Conservation (phyloP, 1,140 invertebrate genomes). For the Drosophila pachea region DNA sequence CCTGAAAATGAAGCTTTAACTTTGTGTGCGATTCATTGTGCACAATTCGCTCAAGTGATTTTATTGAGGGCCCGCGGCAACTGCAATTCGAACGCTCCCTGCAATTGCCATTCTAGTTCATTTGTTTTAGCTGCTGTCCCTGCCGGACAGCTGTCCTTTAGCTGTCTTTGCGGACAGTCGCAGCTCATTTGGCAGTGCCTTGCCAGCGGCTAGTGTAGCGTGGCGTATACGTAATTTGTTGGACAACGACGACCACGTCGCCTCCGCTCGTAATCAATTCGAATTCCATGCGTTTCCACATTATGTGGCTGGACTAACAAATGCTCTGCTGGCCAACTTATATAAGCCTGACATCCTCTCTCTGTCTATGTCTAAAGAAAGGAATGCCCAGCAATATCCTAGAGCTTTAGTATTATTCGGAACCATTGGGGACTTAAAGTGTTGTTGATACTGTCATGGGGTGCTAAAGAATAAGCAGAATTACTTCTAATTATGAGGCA, state of each 20-base stretch:
- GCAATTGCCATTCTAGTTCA: constrained; percentile 36
- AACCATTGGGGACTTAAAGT: too few species aligned
- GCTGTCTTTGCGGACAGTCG: constrained; percentile 12
- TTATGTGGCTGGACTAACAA: constrained; percentile 20
- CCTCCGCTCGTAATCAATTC: constrained; percentile 24
- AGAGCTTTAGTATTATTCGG: neutral
- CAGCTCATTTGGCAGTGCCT: constrained; percentile 31
- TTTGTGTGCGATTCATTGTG: too few species aligned
- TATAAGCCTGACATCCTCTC: neutral
- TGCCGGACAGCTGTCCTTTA: constrained; percentile 24
- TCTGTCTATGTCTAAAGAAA: too few species aligned
- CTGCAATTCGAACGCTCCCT: constrained; percentile 24
- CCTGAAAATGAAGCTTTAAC: too few species aligned
- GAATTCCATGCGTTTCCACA: constrained; percentile 11
- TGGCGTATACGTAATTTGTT: constrained; percentile 47
- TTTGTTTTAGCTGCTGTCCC: constrained; percentile 30
- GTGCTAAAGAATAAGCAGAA: too few species aligned
- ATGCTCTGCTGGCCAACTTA: neutral
- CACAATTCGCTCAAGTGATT: constrained; percentile 5
- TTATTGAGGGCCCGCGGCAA: constrained; percentile 9
- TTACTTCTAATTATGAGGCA: too few species aligned
- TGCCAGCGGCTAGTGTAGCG: constrained; percentile 20
- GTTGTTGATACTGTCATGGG: too few species aligned
- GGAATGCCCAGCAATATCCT: too few species aligned
- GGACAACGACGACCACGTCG: constrained; percentile 39